phyloP scores from a whole-genome alignment of 2,797 vertebrate genomes.

The Columba guinea region DNA sequence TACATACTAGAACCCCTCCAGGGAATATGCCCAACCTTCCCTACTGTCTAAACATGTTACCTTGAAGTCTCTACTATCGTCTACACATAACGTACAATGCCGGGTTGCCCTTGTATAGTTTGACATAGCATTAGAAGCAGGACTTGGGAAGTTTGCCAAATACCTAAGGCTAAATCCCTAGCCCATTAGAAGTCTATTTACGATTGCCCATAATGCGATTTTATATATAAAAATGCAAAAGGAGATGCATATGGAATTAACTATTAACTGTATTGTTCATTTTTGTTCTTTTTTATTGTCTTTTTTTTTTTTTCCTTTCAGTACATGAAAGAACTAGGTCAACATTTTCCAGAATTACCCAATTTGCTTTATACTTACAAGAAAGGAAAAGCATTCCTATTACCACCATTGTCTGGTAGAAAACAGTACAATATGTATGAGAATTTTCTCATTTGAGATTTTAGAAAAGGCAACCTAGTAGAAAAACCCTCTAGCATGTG shows the following conservation, averaged over 20 bases:
- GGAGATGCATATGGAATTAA: conserved; percentile 34
- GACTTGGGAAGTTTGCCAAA: conserved; percentile 54
- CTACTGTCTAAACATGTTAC: conserved; percentile 37
- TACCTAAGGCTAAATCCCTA: conserved; percentile 43
- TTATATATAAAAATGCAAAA: conserved; percentile 32
- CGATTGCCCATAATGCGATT: conserved; percentile 36
- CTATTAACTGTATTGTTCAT: conserved; percentile 18
- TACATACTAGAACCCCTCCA: neutral
- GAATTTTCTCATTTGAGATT: neutral
- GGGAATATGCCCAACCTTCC: conserved; percentile 7
- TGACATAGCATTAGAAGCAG: conserved; percentile 12
- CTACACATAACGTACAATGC: conserved; percentile 14
- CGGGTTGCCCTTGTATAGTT: neutral
- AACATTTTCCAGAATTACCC: neutral
- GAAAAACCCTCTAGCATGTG: neutral
- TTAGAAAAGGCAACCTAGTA: neutral
- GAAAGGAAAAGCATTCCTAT: neutral
- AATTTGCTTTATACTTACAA: neutral
- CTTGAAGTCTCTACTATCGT: neutral
- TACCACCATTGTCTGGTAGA: neutral
- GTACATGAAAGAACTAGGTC: conserved; percentile 16
- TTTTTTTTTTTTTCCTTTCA: neutral
- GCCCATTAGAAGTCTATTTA: conserved; percentile 47
- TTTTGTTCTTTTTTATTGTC: neutral
- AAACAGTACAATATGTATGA: neutral